Conservation (phyloP, 2,797 vertebrate species). For the Amblyraja radiata region DNA sequence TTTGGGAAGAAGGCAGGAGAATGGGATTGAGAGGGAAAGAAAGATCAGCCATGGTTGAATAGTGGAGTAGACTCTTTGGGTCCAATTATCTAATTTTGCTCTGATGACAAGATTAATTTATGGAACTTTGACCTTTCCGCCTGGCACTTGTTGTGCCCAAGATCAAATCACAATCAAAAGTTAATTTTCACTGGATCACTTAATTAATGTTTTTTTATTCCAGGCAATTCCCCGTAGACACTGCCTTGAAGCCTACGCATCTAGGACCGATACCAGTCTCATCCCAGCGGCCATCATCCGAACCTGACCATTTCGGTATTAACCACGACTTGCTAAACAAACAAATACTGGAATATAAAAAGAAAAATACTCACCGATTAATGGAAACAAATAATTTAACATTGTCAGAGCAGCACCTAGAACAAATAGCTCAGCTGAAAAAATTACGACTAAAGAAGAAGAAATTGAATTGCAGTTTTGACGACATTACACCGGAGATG, state of each 20-base stretch:
- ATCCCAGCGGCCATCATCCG: not conserved
- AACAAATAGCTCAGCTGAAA: constrained; percentile 49
- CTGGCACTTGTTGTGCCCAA: not conserved
- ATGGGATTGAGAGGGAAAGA: no score
- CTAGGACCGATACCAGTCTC: not conserved
- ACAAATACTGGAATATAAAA: constrained; percentile 68
- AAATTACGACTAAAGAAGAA: constrained; percentile 51
- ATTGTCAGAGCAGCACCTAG: constrained; percentile 49
- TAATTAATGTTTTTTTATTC: not conserved
- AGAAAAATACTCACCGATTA: constrained; percentile 44
- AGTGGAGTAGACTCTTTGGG: no score
- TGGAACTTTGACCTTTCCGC: not conserved
- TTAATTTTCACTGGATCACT: not conserved
- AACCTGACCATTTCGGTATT: constrained; percentile 57
- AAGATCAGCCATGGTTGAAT: no score
- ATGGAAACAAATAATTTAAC: not conserved
- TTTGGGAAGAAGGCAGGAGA: no score
- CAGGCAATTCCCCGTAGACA: not conserved
- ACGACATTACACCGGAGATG: constrained; percentile 49
- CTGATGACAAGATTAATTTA: no score
- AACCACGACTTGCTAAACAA: constrained; percentile 65
- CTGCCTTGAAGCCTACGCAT: constrained; percentile 43
- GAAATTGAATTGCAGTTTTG: constrained; percentile 41
- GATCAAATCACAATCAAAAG: not conserved
- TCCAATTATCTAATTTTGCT: no score